Base-by-base conservation (phyloP, 2,888 invertebrate species). In the Pseudococcus jackbeardsleyi region DNA sequence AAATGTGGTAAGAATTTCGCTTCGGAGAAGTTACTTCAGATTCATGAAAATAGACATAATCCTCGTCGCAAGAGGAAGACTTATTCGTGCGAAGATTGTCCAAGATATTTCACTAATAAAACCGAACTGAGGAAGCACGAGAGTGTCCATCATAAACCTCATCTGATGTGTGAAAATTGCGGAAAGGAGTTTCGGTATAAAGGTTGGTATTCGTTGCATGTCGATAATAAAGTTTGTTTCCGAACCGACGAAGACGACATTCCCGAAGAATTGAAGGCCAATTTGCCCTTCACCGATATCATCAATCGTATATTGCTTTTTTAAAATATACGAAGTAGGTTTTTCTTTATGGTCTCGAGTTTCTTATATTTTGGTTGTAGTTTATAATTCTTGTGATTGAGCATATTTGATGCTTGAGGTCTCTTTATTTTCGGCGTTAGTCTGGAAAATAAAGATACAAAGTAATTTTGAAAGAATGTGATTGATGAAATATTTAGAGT, bases 1-100 rank as follows among this genome's bases (percentile, higher is more conserved):
- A 82, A 59, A 64, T 89, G 89, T 22, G 89, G 89, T 64, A 89
- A 89, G 64, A 89, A 88, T 48, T 89, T 89, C 88, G 86, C 77
- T 33, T 87, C 89, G 15, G 88, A 86, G 77, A 79, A 85, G 19
- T 88, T 89, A 26, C 86, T 89, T 48, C 48, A 19, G 5, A 86
- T 87, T 17, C 89, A 89, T 68, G 48, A 33, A 15, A 89, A 89
- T 19, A 64, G 48, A 4, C 89, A 89, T 59, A 87, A 87, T n/a
- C 87, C 87, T 17, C 87, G 87, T n/a, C 87, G 87, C 12, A 87
- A 87, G 68, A 68, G 87, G 26, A 87, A 89, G 26, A 86, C 85
- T 33, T 89, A 86, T 39, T 26, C 86, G 4, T 89, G 89, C 59
- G 86, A 89, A 64, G 86, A 89, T 39, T 89, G 89, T 46, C 54